These are phyloP conservation scores for Drosophila hamatofila DNA, from an alignment of 2,888 invertebrate genomes.

Conservation along the genomic window DNA sequence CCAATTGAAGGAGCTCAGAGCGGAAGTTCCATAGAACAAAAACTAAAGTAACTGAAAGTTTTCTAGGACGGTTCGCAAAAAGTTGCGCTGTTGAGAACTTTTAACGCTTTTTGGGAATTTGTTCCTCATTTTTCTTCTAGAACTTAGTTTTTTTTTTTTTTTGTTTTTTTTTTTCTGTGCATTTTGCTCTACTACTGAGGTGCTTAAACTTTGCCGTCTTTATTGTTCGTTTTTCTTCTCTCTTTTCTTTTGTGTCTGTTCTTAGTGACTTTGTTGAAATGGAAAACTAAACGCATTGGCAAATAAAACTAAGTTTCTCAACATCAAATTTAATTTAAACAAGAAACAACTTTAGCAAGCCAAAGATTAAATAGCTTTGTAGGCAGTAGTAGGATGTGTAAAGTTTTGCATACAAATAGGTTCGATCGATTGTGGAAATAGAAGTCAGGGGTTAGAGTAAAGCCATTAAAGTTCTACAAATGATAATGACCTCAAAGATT, in stretches of 20 bases:
- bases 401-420: constrained; percentile 3
- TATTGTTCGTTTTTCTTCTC: constrained; percentile 37
- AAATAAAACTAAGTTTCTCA: constrained; percentile 26
- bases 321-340: constrained; percentile 24
- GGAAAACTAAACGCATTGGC: constrained; percentile 46
- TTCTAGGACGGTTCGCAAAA: constrained; percentile 38
- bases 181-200: constrained; percentile 62
- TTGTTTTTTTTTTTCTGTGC: background rate
- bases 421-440: background rate
- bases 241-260: constrained; percentile 32
- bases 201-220: constrained; percentile 61
- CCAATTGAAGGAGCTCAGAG: constrained; percentile 16
- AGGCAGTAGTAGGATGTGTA: background rate
- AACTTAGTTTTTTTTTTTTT: too few relatives aligned
- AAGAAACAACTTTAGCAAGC: background rate
- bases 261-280: constrained; percentile 41
- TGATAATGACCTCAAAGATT: too few relatives aligned
- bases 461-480: background rate
- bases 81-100: constrained; percentile 58
- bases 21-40: constrained; percentile 57
- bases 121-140: constrained; percentile 26
- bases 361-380: constrained; percentile 3
- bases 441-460: background rate
- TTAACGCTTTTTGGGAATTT: constrained; percentile 60
- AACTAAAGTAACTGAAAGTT: constrained; percentile 54